Evolutionary conservation across 1,140 invertebrate species (phyloP).

Genomic region (Conopomorpha cramerella): DNA sequence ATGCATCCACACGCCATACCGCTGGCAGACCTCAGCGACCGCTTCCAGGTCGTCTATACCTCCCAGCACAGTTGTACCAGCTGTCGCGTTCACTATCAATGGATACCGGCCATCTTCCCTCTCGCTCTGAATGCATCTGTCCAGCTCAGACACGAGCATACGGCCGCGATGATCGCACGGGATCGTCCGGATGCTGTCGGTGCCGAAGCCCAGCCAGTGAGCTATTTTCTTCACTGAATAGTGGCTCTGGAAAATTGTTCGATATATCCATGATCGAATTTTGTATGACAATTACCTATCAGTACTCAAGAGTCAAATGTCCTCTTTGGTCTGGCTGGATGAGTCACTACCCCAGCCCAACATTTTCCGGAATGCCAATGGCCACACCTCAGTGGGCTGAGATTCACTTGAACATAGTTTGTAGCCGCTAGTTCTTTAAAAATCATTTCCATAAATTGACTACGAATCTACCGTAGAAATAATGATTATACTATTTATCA

Average conservation of each 20-base stretch:
- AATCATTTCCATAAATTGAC: no score
- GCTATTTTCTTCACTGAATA: constrained; percentile 84
- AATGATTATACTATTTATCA: no score
- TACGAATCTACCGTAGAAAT: no score
- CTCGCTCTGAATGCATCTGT: constrained; percentile 55
- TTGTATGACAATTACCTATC: neutral
- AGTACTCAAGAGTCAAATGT: no score
- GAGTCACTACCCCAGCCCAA: no score
- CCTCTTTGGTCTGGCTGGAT: no score
- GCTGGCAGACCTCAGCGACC: constrained; percentile 71
- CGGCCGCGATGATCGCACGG: constrained; percentile 69
- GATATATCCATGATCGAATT: neutral
- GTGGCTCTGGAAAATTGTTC: constrained; percentile 66
- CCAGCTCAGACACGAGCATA: constrained; percentile 67
- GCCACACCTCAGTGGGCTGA: no score
- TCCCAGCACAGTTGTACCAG: constrained; percentile 79
- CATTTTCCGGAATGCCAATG: no score
- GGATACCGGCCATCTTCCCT: constrained; percentile 58
- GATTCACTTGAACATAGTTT: no score
- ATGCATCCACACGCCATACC: constrained; percentile 80
- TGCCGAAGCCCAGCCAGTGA: constrained; percentile 82
- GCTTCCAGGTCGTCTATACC: constrained; percentile 81
- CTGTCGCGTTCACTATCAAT: constrained; percentile 74
- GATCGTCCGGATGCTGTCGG: constrained; percentile 72
- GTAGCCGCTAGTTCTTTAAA: no score